Base-by-base conservation (phyloP, 1,140 invertebrate genomes). In the Brachionus manjavacas region DNA sequence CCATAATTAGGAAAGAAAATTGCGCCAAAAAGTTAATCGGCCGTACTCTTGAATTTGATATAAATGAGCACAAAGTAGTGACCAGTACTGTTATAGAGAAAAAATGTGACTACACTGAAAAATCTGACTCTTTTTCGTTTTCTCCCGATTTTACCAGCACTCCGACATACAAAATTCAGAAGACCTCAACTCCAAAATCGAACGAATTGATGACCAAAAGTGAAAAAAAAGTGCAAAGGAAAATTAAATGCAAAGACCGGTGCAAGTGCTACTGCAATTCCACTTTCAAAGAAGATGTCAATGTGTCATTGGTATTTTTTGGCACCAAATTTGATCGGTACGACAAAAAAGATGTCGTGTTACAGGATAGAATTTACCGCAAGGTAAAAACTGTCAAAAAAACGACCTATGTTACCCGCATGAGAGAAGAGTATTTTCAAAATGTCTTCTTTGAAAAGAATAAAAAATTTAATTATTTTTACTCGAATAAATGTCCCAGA, bases 221-320 rank as follows among this genome's bases (percentile, higher is more conserved):
- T 72, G 35, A 12, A 1, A 25, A 49, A 49, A 76, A 25, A 14
- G 23, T 2, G 1, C 43, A 9, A n/a, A 74, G 43, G 14, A 39
- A 16, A 74, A 41, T 46, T 16, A 41, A 68, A n/a, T 68, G 66
- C 66, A 14, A 43, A 23, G 16, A 28, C 0, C 16, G 43, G 11
- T 76, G 31, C 25, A 74, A 41, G 39, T 74, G 72, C 46, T 46
- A 49, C 46, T 31, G 72, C 23, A 76, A 76, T 76, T 76, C 72
- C 7, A 76, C 72, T 23, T 76, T 76, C 23, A 76, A 76, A 76
- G 72, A 76, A 3, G 72, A 25, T 12, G 46, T 76, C 0, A 20
- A 76, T 16, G 43, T 76, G 8, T 76, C 72, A 3, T 4, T 76
- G 41, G 72, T 25, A 12, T 25, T 76, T 49, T 76, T 76, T 49